Base-by-base conservation (phyloP, 2,888 invertebrate genomes). In the Julus scandinavius region DNA sequence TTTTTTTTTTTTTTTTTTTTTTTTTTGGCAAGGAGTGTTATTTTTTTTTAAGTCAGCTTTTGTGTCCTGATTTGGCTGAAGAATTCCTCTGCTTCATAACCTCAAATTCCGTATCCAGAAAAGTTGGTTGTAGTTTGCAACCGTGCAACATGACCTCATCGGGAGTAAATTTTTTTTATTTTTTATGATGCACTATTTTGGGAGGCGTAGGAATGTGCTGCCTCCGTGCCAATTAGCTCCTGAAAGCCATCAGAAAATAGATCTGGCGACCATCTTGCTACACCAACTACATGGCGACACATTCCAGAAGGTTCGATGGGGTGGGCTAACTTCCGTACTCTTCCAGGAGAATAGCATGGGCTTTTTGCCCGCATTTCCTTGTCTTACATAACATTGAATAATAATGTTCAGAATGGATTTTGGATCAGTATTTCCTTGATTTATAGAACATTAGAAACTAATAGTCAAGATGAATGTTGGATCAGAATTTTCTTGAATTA, bases 31-130 rank as follows among this genome's bases (percentile, higher is more conserved):
- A 72, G 7, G 29, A 29, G 72, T 29, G 1, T 7, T 72, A 20
- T 20, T 80, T 13, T 38, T 15, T 38, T 11, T 38, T 38, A 29
- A 80, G 13, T 80, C 38, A 38, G 38, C 15, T 11, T 80, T 80
- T 80, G 80, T 80, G 38, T 80, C 80, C 80, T 80, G 80, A 80
- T 80, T 80, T 80, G 80, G 80, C 38, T 80, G 80, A 80, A 20
- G 80, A 80, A 80, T 38, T 80, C 80, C 80, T 80, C 80, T 13
- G 38, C 38, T 38, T 20, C 80, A 38, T 80, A 80, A 80, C 72
- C 72, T 29, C 72, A 72, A 72, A 72, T 72, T 72, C 72, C 72
- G 20, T 29, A 29, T 13, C 80, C 80, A 29, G 80, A 80, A 38
- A 80, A 29, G 80, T 38, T 80, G 80, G 29, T 80, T 29, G 80